Base-by-base conservation (phyloP, 1,140 invertebrate species). In the Mylabris phalerata region DNA sequence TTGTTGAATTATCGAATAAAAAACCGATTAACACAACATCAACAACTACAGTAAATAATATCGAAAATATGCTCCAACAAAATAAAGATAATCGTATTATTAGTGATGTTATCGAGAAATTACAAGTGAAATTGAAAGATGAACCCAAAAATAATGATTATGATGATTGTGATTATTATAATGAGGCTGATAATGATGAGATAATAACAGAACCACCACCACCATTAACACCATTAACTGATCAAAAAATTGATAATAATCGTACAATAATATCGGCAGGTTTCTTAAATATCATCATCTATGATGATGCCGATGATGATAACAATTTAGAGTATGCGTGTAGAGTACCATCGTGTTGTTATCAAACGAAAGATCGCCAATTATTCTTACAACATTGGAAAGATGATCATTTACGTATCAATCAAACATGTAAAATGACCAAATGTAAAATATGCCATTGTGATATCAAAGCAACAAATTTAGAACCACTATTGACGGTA, bases 381-480 rank as follows among this genome's bases (percentile, higher is more conserved):
- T 50, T 61, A 1, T 68, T 71, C 45, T 55, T 63, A 38, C 49
- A 47, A 7, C 71, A 73, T 57, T 73, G 67, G 49, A 65, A 61
- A 27, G 60, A 62, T 25, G 59, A 55, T 7, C 67, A 69, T 38
- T 38, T n/a, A 11, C 9, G 51, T 9, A 38, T 46, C 26, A 46
- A 55, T 13, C 19, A 45, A 24, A 32, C 27, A 4, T 55, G 39
- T 13, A 47, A 47, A 26, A 19, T 19, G 9, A 38, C 42, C 51
- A 55, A 58, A 5, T 65, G 63, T 49, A 55, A 58, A 7, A 63
- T 54, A 7, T 67, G 66, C 44, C 54, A 55, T 6, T 27, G 61
- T 3, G 41, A 57, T n/a, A 25, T 65, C 2, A 44, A 26, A 7
- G 9, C 52, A 10, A 60, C 56, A 4, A 19, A 24, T 5, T 59